Conservation (phyloP, 2,888 invertebrate species). For the Latheticus oryzae region DNA sequence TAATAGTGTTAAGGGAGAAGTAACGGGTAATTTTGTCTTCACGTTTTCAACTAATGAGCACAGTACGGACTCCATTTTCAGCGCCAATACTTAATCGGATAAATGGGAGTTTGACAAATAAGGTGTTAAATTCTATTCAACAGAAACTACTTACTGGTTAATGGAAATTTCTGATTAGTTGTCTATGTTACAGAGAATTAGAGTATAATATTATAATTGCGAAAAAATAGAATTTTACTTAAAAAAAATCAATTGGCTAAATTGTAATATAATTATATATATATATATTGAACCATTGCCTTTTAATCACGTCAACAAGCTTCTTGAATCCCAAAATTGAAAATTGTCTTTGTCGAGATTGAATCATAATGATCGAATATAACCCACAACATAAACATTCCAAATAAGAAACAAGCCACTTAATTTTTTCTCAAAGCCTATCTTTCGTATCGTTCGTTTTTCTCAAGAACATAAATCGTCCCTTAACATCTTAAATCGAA, state of each 20-base stretch:
- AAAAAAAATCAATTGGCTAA: no score
- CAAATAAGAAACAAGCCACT: conserved; percentile 15
- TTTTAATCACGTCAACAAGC: no score
- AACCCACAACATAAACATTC: conserved; percentile 23
- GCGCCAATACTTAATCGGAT: conserved; percentile 17
- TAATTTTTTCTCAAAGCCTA: conserved; percentile 26
- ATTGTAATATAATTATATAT: no score
- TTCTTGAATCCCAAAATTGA: no score
- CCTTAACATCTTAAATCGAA: neutral
- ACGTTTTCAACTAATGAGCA: conserved; percentile 28
- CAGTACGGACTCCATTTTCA: conserved; percentile 13
- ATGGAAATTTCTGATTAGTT: conserved; percentile 29
- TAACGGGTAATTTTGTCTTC: conserved; percentile 18
- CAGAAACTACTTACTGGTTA: conserved; percentile 12
- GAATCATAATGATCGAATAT: no score
- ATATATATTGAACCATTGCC: no score
- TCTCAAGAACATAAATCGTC: conserved; percentile 14
- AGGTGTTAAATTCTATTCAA: conserved; percentile 7
- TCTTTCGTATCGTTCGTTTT: neutral
- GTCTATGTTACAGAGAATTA: no score
- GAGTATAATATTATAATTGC: no score
- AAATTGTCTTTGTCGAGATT: no score
- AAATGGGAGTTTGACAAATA: conserved; percentile 16
- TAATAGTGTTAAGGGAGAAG: conserved; percentile 29
- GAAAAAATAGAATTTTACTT: no score